phyloP scores from a whole-genome alignment of 2,113 vertebrate genomes.

The Odobenus rosmarus region DNA sequence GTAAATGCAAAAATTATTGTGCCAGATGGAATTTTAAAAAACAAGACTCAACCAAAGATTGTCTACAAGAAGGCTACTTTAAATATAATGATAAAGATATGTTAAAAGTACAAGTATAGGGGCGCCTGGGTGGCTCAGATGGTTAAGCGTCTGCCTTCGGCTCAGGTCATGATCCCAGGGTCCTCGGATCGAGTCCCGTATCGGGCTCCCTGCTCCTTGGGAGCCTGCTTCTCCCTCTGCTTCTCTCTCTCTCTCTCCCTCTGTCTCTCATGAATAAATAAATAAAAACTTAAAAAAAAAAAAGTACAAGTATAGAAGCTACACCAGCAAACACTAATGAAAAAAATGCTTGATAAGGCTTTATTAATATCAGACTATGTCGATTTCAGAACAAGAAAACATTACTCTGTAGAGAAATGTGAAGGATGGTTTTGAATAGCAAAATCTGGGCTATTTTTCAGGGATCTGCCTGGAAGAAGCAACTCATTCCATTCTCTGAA shows the following conservation, averaged over 20 bases:
- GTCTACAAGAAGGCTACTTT: neutral
- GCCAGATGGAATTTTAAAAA: neutral
- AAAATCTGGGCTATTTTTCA: neutral
- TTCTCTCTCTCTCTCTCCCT: too few relatives aligned
- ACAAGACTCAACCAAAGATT: neutral
- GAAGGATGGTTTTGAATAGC: constrained; percentile 10
- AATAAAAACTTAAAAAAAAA: too few relatives aligned
- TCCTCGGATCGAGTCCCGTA: too few relatives aligned
- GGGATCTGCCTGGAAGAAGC: neutral
- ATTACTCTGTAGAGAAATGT: neutral
- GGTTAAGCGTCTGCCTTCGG: too few relatives aligned
- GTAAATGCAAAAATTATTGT: neutral
- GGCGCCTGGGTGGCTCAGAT: too few relatives aligned
- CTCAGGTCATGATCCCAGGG: too few relatives aligned
- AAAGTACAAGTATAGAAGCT: neutral
- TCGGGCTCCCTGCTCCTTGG: too few relatives aligned
- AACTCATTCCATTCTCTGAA: neutral
- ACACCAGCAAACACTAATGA: neutral
- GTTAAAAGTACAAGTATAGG: neutral
- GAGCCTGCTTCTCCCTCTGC: too few relatives aligned
- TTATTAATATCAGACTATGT: neutral
- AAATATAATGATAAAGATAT: neutral
- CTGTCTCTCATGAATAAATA: too few relatives aligned
- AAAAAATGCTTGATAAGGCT: neutral
- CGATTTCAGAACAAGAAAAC: constrained; percentile 29